Conservation (phyloP, 2,888 invertebrate genomes). For the Patella caerulea region DNA sequence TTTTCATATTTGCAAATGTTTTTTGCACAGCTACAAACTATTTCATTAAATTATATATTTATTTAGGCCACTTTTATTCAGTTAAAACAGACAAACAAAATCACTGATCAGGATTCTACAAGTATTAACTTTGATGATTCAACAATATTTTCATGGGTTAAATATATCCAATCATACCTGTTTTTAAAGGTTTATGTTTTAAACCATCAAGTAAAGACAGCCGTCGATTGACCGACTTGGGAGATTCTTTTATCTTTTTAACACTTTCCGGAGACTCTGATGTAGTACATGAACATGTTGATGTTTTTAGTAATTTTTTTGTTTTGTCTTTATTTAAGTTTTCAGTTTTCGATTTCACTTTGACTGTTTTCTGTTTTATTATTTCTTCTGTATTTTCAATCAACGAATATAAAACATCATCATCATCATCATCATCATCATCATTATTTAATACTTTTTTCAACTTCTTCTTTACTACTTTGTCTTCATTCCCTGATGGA, state of each 20-base stretch:
- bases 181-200: not conserved
- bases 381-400: constrained; percentile 26
- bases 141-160: too few species aligned
- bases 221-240: not conserved
- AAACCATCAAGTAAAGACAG: not conserved
- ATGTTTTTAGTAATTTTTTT: not conserved
- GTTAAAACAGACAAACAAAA: too few species aligned
- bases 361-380: constrained; percentile 5
- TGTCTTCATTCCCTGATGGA: not conserved
- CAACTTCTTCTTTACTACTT: constrained; percentile 12
- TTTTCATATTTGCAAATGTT: too few species aligned
- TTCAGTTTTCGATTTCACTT: constrained; percentile 1
- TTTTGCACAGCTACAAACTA: too few species aligned
- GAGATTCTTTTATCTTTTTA: not conserved
- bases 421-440: constrained; percentile 44
- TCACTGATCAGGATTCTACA: too few species aligned
- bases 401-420: constrained; percentile 51
- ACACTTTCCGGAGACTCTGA: not conserved
- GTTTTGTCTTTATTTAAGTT: not conserved
- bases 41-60: too few species aligned
- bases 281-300: not conserved
- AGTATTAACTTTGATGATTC: too few species aligned
- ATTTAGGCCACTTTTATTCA: too few species aligned
- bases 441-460: constrained; percentile 20
- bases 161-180: not conserved